Conservation (phyloP, 2,888 invertebrate genomes). For the Aphodius sticticus region DNA sequence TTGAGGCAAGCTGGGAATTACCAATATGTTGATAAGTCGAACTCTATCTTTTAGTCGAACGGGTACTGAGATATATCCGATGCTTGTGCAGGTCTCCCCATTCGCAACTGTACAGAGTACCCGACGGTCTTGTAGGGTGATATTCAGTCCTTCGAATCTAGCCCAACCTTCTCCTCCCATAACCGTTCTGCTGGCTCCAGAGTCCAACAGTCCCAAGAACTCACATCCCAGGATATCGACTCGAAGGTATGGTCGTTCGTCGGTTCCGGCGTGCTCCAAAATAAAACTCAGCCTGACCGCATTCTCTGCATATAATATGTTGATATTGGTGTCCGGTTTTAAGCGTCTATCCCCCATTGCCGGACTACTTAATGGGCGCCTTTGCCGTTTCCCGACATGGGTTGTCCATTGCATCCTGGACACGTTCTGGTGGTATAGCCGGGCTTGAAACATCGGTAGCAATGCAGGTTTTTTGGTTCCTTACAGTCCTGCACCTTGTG, state of each 20-base stretch:
- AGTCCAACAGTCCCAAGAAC: conserved; percentile 28
- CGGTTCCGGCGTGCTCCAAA: conserved; percentile 10
- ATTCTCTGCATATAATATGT: neutral
- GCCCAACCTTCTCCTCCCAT: conserved; percentile 9
- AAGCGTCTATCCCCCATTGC: neutral
- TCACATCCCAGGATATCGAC: conserved; percentile 14
- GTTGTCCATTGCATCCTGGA: no score
- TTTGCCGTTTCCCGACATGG: no score
- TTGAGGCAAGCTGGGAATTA: conserved; percentile 33
- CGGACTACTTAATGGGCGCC: neutral
- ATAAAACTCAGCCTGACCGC: conserved; percentile 10
- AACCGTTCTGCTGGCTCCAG: conserved; percentile 29
- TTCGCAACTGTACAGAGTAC: neutral
- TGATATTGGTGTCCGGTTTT: neutral
- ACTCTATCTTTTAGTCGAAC: conserved; percentile 5
- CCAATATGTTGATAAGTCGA: neutral
- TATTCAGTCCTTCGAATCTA: neutral
- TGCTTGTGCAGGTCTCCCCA: neutral
- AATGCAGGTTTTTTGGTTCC: neutral
- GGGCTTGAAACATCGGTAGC: conserved; percentile 15
- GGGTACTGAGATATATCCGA: neutral
- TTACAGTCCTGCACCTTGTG: conserved; percentile 15
- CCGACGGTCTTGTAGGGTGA: neutral
- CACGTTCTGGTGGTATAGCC: conserved; percentile 7
- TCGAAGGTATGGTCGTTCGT: conserved; percentile 29